phyloP scores from a whole-genome alignment of 2,797 vertebrate genomes.

The Esox lucius region DNA sequence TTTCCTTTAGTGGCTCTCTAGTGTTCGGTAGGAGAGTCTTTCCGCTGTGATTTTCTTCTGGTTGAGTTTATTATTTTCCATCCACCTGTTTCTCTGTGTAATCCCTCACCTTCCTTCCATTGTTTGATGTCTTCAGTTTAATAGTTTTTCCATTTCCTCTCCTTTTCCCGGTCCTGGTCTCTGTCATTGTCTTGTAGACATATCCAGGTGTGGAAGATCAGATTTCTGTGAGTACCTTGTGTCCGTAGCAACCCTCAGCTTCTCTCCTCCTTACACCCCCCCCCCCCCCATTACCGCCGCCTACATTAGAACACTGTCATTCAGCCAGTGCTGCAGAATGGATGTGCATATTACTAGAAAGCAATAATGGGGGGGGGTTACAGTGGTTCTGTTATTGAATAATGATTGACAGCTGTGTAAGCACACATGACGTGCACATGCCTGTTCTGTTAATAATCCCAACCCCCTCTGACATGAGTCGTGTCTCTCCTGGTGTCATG shows the following conservation, averaged over 20 bases:
- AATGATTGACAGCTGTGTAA: no score
- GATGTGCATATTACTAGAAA: constrained; percentile 8
- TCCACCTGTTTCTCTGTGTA: constrained; percentile 38
- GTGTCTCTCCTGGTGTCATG: background rate
- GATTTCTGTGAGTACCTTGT: constrained; percentile 82
- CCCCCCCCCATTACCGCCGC: constrained; percentile 51
- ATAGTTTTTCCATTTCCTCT: constrained; percentile 37
- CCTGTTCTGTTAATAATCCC: background rate
- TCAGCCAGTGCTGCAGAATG: constrained; percentile 29
- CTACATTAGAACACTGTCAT: constrained; percentile 51
- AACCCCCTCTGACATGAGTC: background rate
- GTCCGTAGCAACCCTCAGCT: constrained; percentile 24
- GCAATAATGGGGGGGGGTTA: no score
- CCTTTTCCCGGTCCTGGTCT: constrained; percentile 53
- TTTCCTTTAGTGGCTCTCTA: constrained; percentile 47
- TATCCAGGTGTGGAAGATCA: constrained; percentile 83
- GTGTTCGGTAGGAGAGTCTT: constrained; percentile 42
- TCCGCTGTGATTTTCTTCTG: background rate
- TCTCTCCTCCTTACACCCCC: constrained; percentile 11
- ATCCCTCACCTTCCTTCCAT: constrained; percentile 54
- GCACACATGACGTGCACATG: constrained; percentile 1
- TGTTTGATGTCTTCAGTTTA: constrained; percentile 57
- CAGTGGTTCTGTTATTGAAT: no score
- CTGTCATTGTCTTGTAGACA: constrained; percentile 79
- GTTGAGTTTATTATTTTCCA: constrained; percentile 46